Conservation (phyloP, 2,113 vertebrate genomes). For the Polypterus bichir region DNA sequence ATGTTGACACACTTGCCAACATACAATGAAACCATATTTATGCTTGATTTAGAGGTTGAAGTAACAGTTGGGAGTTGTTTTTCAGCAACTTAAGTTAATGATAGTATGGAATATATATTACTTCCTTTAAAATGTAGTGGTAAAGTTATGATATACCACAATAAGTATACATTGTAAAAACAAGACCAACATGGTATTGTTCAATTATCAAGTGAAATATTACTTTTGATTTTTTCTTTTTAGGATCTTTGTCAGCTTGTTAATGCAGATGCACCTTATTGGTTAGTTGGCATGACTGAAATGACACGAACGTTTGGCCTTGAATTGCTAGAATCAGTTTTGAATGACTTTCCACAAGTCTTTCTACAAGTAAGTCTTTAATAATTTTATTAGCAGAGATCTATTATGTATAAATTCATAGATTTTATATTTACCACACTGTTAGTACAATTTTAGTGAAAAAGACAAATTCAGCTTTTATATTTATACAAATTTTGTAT, state of each 20-base stretch:
- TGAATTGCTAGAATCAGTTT: conserved; percentile 90
- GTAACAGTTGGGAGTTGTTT: no score
- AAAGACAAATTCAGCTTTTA: neutral
- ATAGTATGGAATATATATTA: no score
- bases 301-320: conserved; percentile 95
- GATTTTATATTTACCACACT: neutral
- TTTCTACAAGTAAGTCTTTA: conserved; percentile 70
- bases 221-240: conserved; percentile 20
- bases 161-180: no score
- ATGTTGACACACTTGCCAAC: no score
- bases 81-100: no score
- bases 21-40: no score
- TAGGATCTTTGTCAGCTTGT: conserved; percentile 95
- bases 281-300: conserved; percentile 97
- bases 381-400: neutral
- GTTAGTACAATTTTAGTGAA: neutral
- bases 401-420: neutral
- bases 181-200: no score
- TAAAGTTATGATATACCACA: no score
- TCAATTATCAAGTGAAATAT: no score
- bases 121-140: no score
- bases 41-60: no score
- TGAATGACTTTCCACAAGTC: conserved; percentile 91
- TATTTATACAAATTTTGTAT: no score
- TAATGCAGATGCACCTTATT: conserved; percentile 95